Conservation (phyloP, 2,797 vertebrate species). For the Tauraco hartlaubi region DNA sequence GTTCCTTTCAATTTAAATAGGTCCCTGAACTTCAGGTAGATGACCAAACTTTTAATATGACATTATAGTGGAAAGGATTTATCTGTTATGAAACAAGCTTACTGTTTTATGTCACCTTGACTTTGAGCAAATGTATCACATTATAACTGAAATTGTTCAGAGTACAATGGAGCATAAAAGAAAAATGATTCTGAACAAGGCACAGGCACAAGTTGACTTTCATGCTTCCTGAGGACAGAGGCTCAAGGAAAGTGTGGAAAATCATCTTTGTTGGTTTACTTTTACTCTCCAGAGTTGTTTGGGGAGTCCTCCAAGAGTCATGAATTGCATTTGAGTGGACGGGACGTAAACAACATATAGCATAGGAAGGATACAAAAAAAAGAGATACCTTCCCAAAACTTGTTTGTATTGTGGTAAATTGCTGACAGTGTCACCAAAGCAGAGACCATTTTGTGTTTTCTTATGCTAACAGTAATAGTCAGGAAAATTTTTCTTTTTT, state of each 20-base stretch:
- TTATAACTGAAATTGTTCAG: constrained; percentile 63
- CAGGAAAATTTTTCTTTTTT: not conserved
- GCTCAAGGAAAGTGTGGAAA: constrained; percentile 33
- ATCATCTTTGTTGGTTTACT: constrained; percentile 50
- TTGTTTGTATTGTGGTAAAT: not conserved
- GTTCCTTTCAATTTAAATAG: constrained; percentile 31
- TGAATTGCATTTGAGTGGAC: not conserved
- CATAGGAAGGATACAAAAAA: not conserved
- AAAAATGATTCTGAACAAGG: constrained; percentile 61
- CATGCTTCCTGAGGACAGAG: constrained; percentile 60
- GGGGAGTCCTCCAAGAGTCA: constrained; percentile 27
- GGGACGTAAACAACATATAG: not conserved
- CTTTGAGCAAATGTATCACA: constrained; percentile 66
- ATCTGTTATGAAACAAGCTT: constrained; percentile 62
- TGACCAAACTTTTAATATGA: constrained; percentile 47
- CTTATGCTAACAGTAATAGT: not conserved
- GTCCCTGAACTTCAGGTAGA: constrained; percentile 4
- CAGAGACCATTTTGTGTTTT: not conserved
- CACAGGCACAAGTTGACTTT: constrained; percentile 56
- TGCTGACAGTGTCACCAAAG: not conserved
- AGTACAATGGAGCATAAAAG: constrained; percentile 64
- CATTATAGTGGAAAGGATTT: constrained; percentile 45
- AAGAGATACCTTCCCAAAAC: not conserved
- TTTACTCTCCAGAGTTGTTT: constrained; percentile 16
- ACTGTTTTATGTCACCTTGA: constrained; percentile 69